A percentile compares a stretch with the other conserved stretches of the same genome.
phyloP scores from a whole-genome alignment of 2,888 invertebrate genomes.

The Drosophila falleni region DNA sequence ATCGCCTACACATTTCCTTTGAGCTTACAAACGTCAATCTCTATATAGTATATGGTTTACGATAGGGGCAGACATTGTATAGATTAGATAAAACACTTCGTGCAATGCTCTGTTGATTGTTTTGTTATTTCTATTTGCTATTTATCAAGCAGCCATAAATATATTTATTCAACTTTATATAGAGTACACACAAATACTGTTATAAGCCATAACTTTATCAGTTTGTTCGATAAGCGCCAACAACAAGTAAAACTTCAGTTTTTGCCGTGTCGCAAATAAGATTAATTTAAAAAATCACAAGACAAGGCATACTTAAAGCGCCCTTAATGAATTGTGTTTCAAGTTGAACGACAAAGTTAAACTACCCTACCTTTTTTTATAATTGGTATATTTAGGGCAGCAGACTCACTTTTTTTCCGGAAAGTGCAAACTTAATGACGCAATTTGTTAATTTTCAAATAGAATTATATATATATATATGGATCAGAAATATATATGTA shows the following conservation, averaged over 20 bases:
- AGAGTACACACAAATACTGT: constrained; percentile 9
- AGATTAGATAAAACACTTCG: constrained; percentile 64
- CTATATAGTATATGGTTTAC: constrained; percentile 7
- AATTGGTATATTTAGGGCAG: constrained; percentile 3
- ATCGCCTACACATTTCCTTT: constrained; percentile 42
- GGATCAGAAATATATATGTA: not conserved
- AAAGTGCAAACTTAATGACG: constrained; percentile 36
- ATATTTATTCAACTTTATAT: constrained; percentile 11
- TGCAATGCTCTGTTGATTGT: constrained; percentile 45
- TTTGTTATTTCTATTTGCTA: constrained; percentile 29
- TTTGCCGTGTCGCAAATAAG: constrained; percentile 10
- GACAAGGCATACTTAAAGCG: constrained; percentile 1
- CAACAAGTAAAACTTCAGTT: constrained; percentile 8
- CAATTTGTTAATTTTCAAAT: constrained; percentile 20
- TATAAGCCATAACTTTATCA: constrained; percentile 25
- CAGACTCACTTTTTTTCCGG: constrained; percentile 25
- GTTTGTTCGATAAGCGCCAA: constrained; percentile 33
- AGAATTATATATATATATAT: not conserved
- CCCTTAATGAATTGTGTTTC: constrained; percentile 5
- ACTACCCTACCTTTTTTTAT: not conserved
- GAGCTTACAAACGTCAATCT: constrained; percentile 58
- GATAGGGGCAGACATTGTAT: constrained; percentile 8
- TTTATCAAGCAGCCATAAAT: constrained; percentile 19
- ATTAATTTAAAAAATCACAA: constrained; percentile 30
- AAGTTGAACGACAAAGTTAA: not conserved